Conservation (phyloP, 2,113 vertebrate genomes). For the Sturnira hondurensis region DNA sequence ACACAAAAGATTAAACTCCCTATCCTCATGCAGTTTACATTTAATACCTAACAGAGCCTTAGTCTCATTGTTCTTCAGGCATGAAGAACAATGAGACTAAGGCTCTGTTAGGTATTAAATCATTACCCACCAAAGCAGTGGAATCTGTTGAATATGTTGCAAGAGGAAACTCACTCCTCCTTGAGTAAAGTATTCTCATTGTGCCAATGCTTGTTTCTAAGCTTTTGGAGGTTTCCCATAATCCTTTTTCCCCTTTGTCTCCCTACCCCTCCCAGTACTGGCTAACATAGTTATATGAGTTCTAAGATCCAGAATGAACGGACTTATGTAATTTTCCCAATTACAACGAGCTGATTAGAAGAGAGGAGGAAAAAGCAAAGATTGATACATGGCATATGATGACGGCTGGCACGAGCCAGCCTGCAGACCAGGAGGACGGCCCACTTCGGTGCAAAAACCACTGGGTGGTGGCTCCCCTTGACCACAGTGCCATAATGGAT, state of each 20-base stretch:
- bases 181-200: neutral
- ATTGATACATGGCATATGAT: neutral
- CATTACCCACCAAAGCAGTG: neutral
- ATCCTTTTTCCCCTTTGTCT: neutral
- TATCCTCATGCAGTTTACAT: neutral
- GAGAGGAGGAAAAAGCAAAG: neutral
- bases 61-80: neutral
- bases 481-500: conserved; percentile 26
- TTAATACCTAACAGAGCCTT: no score
- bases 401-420: conserved; percentile 25
- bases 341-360: neutral
- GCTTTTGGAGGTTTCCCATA: neutral
- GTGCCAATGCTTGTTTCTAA: neutral
- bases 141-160: neutral
- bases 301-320: conserved; percentile 24
- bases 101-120: neutral
- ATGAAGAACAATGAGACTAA: neutral
- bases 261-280: neutral
- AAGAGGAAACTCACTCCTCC: neutral
- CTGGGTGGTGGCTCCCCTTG: neutral
- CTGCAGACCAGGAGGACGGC: neutral
- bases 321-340: conserved; percentile 43
- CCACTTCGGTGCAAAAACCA: conserved; percentile 26
- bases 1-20: neutral
- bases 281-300: neutral